Percentiles rank a stretch among this genome's conserved stretches.
Conservation (phyloP, 2,888 invertebrate species). For the Sarcophaga rosellei region DNA sequence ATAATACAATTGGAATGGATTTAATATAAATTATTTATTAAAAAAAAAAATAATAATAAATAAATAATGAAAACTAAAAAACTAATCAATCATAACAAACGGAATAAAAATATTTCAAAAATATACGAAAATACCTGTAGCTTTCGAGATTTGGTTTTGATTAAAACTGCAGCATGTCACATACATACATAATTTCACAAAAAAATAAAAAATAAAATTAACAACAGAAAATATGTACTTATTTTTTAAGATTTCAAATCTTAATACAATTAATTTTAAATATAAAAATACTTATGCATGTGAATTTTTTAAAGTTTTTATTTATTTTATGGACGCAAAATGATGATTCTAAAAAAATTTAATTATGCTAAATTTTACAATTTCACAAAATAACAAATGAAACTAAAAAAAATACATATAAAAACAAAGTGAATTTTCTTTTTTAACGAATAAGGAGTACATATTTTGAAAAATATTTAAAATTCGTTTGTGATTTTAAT, state of each 20-base stretch:
- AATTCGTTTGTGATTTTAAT: conserved; percentile 19
- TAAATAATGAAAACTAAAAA: too few species aligned
- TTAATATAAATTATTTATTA: too few species aligned
- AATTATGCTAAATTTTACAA: conserved; percentile 20
- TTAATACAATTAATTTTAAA: conserved; percentile 30
- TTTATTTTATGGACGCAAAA: conserved; percentile 36
- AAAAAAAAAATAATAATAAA: too few species aligned
- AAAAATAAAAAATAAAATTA: too few species aligned
- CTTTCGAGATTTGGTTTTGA: too few species aligned
- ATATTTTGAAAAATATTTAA: conserved; percentile 24
- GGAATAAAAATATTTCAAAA: too few species aligned
- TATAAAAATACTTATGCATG: conserved; percentile 4
- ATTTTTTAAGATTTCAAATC: background rate
- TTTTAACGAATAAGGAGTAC: background rate
- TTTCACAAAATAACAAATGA: background rate
- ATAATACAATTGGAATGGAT: too few species aligned
- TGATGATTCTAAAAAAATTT: background rate
- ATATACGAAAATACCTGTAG: too few species aligned
- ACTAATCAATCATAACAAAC: too few species aligned
- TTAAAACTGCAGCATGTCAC: too few species aligned
- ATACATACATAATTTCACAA: too few species aligned
- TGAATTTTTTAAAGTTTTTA: background rate
- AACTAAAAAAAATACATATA: conserved; percentile 3
- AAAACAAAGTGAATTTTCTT: conserved; percentile 2
- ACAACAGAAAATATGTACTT: too few species aligned